Percentiles rank a stretch among this genome's conserved stretches.
phyloP scores from a whole-genome alignment of 2,888 invertebrate species.

The Candidula unifasciata region DNA sequence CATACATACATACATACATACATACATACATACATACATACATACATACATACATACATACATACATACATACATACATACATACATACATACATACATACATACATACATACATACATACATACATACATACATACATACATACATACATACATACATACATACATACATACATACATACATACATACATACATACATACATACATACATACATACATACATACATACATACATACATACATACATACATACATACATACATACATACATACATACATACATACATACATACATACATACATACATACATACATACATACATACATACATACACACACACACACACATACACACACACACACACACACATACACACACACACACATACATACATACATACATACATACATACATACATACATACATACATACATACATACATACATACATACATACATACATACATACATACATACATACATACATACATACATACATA shows the following conservation, averaged over 20 bases:
- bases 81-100: background rate
- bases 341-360: too few relatives aligned
- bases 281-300: constrained; percentile 35
- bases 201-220: background rate
- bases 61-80: background rate
- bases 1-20: background rate
- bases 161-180: background rate
- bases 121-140: background rate
- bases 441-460: too few relatives aligned
- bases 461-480: too few relatives aligned
- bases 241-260: constrained; percentile 32
- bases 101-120: background rate
- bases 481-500: too few relatives aligned
- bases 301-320: constrained; percentile 18
- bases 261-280: constrained; percentile 23
- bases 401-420: too few relatives aligned
- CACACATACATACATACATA: too few relatives aligned
- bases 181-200: background rate
- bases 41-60: background rate
- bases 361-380: too few relatives aligned
- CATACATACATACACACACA: too few relatives aligned
- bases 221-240: background rate
- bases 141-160: background rate
- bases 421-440: too few relatives aligned
- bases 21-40: background rate